phyloP scores from a whole-genome alignment of 2,797 vertebrate genomes.

The Dicrostonyx torquatus region DNA sequence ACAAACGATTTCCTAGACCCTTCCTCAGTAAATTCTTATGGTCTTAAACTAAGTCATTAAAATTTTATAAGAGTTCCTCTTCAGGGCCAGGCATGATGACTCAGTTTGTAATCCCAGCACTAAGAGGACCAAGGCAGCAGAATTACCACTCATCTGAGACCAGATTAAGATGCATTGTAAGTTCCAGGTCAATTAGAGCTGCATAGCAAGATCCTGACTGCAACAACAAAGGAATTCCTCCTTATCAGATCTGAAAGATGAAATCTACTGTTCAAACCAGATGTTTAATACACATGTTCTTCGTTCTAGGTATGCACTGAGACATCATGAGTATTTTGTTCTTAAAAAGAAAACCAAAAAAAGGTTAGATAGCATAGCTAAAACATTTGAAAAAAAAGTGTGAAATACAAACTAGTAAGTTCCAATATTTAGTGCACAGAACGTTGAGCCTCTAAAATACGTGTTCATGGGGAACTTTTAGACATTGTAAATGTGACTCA shows the following conservation, averaged over 20 bases:
- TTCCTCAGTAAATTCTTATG: slow-evolving; percentile 41
- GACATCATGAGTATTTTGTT: not conserved
- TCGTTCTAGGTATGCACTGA: slow-evolving; percentile 11
- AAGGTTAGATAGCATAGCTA: not conserved
- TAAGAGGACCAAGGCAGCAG: not conserved
- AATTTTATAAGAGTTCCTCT: slow-evolving; percentile 51
- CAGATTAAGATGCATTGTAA: not conserved
- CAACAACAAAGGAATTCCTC: not conserved
- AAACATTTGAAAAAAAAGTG: not conserved
- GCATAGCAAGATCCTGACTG: not conserved
- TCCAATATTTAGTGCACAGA: not conserved
- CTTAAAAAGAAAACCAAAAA: slow-evolving; percentile 38
- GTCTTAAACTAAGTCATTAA: not conserved
- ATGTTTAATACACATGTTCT: not conserved
- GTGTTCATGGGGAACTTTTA: not conserved
- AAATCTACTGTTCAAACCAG: slow-evolving; percentile 44
- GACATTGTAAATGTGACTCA: not conserved
- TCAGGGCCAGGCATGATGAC: not conserved
- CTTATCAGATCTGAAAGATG: slow-evolving; percentile 24
- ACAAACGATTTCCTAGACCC: not conserved
- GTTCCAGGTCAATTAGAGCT: not conserved
- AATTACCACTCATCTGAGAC: not conserved
- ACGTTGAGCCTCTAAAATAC: not conserved
- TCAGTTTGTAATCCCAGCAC: not conserved
- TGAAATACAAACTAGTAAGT: slow-evolving; percentile 8